phyloP scores from a whole-genome alignment of 2,113 vertebrate genomes.

The Toxotes jaculatrix region DNA sequence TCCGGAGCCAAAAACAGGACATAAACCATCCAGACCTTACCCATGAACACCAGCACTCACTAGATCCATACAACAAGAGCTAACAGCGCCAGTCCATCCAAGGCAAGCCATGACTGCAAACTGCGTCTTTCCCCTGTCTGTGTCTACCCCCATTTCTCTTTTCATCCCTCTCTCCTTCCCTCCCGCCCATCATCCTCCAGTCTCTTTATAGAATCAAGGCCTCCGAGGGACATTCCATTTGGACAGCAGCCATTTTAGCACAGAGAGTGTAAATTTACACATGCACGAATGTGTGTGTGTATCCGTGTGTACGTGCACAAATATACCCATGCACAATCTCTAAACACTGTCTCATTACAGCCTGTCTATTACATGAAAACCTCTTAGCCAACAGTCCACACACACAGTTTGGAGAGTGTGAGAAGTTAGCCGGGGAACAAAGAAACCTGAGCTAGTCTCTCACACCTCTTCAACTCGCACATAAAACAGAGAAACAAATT shows the following conservation, averaged over 20 bases:
- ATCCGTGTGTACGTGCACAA: conserved; percentile 43
- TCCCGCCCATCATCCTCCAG: conserved; percentile 70
- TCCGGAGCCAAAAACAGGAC: conserved; percentile 66
- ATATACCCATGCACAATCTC: conserved; percentile 56
- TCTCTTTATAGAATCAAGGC: conserved; percentile 78
- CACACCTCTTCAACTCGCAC: conserved; percentile 52
- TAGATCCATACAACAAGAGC: conserved; percentile 61
- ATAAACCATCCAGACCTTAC: conserved; percentile 67
- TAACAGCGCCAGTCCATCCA: conserved; percentile 52
- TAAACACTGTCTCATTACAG: conserved; percentile 61
- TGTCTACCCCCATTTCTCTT: conserved; percentile 66
- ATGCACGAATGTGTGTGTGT: conserved; percentile 35
- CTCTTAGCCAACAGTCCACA: conserved; percentile 43
- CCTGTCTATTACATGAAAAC: conserved; percentile 65
- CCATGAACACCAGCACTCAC: conserved; percentile 61
- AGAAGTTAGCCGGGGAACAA: conserved; percentile 61
- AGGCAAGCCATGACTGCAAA: conserved; percentile 47
- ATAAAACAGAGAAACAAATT: conserved; percentile 38
- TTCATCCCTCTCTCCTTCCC: conserved; percentile 58
- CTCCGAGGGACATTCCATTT: conserved; percentile 79
- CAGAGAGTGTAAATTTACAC: conserved; percentile 74
- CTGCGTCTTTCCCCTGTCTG: conserved; percentile 49
- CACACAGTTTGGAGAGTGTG: conserved; percentile 41
- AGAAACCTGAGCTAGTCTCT: conserved; percentile 61
- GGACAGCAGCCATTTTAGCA: conserved; percentile 79